These are phyloP conservation scores for Petaurus breviceps DNA, from an alignment of 2,113 vertebrate genomes.

Conservation along the genomic window DNA sequence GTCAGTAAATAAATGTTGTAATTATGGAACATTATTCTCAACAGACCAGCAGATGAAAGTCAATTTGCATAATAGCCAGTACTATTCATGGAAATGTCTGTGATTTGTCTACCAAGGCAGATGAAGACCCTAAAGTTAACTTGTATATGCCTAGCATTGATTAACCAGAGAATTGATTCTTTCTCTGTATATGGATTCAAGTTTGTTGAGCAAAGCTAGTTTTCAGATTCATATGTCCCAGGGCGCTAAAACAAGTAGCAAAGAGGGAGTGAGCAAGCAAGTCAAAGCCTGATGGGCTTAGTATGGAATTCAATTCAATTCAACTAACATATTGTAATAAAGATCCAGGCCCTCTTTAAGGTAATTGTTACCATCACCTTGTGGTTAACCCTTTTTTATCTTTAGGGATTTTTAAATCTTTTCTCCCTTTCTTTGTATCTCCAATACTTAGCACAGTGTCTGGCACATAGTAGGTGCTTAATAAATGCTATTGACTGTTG, in stretches of 20 bases:
- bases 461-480: too few species aligned
- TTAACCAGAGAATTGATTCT: neutral
- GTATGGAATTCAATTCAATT: neutral
- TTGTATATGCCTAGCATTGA: neutral
- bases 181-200: neutral
- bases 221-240: neutral
- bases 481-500: too few species aligned
- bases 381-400: neutral
- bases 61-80: slow-evolving; percentile 71
- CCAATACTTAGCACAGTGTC: too few species aligned
- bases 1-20: slow-evolving; percentile 70
- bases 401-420: too few species aligned
- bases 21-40: slow-evolving; percentile 74
- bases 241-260: neutral
- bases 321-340: neutral
- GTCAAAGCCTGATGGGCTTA: neutral
- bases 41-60: slow-evolving; percentile 69
- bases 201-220: neutral
- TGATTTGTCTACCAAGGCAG: slow-evolving; percentile 73
- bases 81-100: slow-evolving; percentile 69
- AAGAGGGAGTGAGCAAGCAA: neutral
- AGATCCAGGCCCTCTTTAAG: slow-evolving; percentile 2
- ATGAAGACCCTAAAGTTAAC: slow-evolving; percentile 68
- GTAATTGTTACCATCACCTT: slow-evolving; percentile 7
- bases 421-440: too few species aligned